A percentile compares a stretch with the other conserved stretches of the same genome.
Conservation (phyloP, 2,113 vertebrate genomes). For the cattle (Bos taurus) region DNA sequence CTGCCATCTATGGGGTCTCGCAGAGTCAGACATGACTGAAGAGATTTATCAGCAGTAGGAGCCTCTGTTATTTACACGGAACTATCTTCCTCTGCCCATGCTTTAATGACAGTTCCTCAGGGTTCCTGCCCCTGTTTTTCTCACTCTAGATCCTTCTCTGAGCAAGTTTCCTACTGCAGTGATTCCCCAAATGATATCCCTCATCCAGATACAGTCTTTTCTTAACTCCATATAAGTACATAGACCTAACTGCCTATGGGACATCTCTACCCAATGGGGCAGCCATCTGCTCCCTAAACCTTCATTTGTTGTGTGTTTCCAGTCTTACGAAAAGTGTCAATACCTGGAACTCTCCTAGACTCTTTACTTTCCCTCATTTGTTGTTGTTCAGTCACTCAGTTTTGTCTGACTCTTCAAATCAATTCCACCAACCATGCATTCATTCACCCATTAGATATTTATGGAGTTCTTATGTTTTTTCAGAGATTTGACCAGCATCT, state of each 20-base stretch:
- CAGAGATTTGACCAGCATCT: neutral
- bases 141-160: neutral
- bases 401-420: neutral
- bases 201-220: neutral
- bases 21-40: neutral
- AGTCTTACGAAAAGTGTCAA: neutral
- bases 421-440: neutral
- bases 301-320: neutral
- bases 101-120: neutral
- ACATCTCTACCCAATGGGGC: neutral
- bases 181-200: neutral
- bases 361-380: neutral
- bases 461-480: neutral
- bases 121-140: neutral
- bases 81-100: neutral
- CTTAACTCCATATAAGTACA: neutral
- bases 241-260: neutral
- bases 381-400: neutral
- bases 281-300: neutral
- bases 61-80: neutral
- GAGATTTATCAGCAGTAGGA: neutral
- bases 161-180: neutral
- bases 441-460: neutral
- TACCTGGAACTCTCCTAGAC: neutral
- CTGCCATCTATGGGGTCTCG: neutral